Base-by-base conservation (phyloP, 2,797 vertebrate genomes). In the Sphenodon punctatus region DNA sequence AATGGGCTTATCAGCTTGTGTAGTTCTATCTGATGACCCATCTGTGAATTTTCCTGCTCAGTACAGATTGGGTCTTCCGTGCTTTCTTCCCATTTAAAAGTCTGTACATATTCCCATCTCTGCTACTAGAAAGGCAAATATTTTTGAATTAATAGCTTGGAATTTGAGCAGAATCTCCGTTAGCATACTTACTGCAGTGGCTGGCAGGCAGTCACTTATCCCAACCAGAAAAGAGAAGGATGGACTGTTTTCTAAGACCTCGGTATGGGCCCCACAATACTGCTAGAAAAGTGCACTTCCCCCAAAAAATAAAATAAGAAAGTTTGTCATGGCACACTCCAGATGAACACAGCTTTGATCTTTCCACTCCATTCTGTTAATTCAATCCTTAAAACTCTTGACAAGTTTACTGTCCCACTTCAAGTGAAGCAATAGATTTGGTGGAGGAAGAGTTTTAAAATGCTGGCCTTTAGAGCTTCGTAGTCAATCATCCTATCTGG, bases 71-170 rank as follows among this genome's bases (percentile, higher is more conserved):
- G 56, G 49, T 80, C 78, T 84, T 69, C 56, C 19, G 11, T 34
- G 45, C 5, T 19, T 41, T 7, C 25, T 43, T 16, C 27, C 10
- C 6, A 0, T 38, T 78, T 65, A 77, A 65, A 73, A 63, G 64
- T 74, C 73, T 85, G 68, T 75, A 55, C 63, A 90, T 87, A 84
- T 92, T 86, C 82, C 85, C 10, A 23, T 89, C 82, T 75, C 0
- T 0, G 67, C 75, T 81, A 65, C 38, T 67, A 38, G 79, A 78
- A 11, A 14, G 42, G 49, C 43, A 75, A 10, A 77, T 68, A 39
- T 39, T 56, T 73, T 59, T 46, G 30, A 34, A n/a, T 63, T 23
- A 16, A 14, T 16, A 36, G 39, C 73, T 67, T 30, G 46, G 58
- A 67, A 53, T 25, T 36, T 19, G 19, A 15, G 7, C 13, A 22